Evolutionary conservation across 2,113 vertebrate species (phyloP), one percentile per base, ranked within the genome.

Genomic region (Pituophis catenifer): DNA sequence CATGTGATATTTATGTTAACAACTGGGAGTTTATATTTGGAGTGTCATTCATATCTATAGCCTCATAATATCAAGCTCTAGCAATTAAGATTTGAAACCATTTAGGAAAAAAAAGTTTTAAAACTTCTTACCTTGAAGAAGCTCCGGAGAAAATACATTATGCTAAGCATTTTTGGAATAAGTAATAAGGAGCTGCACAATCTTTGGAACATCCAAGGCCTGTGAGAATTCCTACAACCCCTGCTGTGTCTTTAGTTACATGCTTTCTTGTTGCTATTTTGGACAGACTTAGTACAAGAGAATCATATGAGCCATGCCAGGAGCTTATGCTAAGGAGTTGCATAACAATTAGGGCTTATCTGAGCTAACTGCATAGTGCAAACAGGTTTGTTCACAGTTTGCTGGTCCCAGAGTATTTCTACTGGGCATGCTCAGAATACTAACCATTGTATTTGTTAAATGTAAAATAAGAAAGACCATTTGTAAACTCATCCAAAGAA

Each of bases 41-140:
- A 54, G 13, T 75, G 58, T 62, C 52, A 13, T 33, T 65, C 29
- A 86, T 53, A 38, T 75, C 59, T 26, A 52, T 8, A 86, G n/a
- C 57, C n/a, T 33, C 92, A 94, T 93, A 90, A 94, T 90, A 81
- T 88, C 89, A 65, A 95, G 93, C 92, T 91, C 29, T 85, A 93
- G 91, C 90, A 94, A 94, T 90, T 81, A 86, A 94, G n/a, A 90
- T 92, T 90, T 53, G 54, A 92, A 59, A 93, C 91, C 90, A 92
- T 92, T 90, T 58, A 94, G 91, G 91, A n/a, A 88, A 88, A 88
- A 96, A 96, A 96, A 96, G 92, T 96, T 95, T 86, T 91, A 93
- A 97, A 96, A 97, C 93, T 19, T 55, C 97, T 98, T 98, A 99
- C 98, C 98, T 98, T 98, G 95, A 99, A 98, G 97, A 99, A 97